phyloP scores from a whole-genome alignment of 2,888 invertebrate species.

The Marasmarcha lunaedactyla region DNA sequence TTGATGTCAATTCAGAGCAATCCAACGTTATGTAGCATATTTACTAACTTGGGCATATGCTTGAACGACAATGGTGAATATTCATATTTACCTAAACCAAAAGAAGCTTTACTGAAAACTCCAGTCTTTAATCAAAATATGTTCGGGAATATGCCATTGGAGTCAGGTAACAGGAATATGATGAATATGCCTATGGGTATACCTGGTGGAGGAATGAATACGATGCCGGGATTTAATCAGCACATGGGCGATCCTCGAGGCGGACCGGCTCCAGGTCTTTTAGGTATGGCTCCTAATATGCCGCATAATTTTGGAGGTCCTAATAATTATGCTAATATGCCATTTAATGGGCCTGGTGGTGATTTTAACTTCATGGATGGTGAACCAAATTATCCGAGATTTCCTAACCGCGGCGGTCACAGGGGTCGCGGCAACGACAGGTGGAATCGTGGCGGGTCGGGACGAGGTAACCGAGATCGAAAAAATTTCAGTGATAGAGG shows the following conservation, averaged over 20 bases:
- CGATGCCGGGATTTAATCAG: constrained; percentile 53
- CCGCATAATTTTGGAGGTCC: constrained; percentile 58
- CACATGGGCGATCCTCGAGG: constrained; percentile 55
- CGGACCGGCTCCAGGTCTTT: constrained; percentile 64
- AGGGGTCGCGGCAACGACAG: constrained; percentile 56
- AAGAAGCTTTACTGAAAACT: constrained; percentile 56
- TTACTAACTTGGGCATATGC: constrained; percentile 72
- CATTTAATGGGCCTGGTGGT: constrained; percentile 50
- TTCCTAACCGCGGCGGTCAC: constrained; percentile 51
- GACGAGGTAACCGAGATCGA: constrained; percentile 58
- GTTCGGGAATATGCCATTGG: constrained; percentile 44
- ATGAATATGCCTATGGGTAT: constrained; percentile 59
- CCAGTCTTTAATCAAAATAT: constrained; percentile 46
- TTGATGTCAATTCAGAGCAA: constrained; percentile 61
- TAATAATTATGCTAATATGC: constrained; percentile 54
- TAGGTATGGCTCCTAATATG: constrained; percentile 70
- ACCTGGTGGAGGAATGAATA: constrained; percentile 34
- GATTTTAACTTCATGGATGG: constrained; percentile 56
- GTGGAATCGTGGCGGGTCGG: constrained; percentile 55
- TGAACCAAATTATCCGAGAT: constrained; percentile 52
- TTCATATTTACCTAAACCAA: constrained; percentile 55
- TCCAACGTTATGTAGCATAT: constrained; percentile 66
- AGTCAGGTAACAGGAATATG: constrained; percentile 46
- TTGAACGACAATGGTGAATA: constrained; percentile 71
- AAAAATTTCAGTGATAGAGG: constrained; percentile 63